Base-by-base conservation (phyloP, 2,113 vertebrate genomes). In the Anoura caudifer region DNA sequence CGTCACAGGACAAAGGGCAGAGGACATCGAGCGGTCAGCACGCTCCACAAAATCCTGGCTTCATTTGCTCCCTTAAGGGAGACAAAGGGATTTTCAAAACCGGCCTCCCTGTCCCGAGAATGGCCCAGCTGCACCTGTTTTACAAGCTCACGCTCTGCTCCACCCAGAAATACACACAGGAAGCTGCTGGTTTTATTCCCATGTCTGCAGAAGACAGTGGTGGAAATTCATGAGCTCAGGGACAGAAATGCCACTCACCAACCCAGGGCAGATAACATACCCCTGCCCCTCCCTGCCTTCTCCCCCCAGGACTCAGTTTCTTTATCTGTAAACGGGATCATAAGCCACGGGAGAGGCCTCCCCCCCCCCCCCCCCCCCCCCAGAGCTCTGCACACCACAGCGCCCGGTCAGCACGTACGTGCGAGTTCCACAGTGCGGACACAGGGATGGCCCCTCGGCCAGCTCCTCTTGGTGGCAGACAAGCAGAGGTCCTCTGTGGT, bases 1-100 rank as follows among this genome's bases (percentile, higher is more conserved):
- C 1, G 82, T 31, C 67, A 38, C 5, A 3, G 17, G 1, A 0
- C 1, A 11, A 54, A 41, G 8, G 73, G n/a, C 26, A 31, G 12
- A 63, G 69, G 24, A 76, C 50, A 36, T 24, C 0, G 2, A 63
- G 38, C 15, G 7, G 16, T 17, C 2, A 7, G 56, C 47, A 4
- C 33, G 61, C 52, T 19, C 63, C 41, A 1, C 2, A 0, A 22
- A 41, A n/a, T 31, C 38, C 84, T 9, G 19, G 15, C n/a, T 50
- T 52, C 5, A 0, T 41, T 41, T 5, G 5, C 20, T 59, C 67
- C 67, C 76, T 50, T 6, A 43, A 75, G 50, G 72, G 59, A 87
- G 41, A 24, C 38, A 7, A 4, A 56, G 14, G 13, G 95, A 61
- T 56, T 77, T 87, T 43, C 54, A 36, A 7, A 73, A 45, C 31